Base-by-base conservation (phyloP, 2,888 invertebrate genomes). In the Tricholauxania praeusta region DNA sequence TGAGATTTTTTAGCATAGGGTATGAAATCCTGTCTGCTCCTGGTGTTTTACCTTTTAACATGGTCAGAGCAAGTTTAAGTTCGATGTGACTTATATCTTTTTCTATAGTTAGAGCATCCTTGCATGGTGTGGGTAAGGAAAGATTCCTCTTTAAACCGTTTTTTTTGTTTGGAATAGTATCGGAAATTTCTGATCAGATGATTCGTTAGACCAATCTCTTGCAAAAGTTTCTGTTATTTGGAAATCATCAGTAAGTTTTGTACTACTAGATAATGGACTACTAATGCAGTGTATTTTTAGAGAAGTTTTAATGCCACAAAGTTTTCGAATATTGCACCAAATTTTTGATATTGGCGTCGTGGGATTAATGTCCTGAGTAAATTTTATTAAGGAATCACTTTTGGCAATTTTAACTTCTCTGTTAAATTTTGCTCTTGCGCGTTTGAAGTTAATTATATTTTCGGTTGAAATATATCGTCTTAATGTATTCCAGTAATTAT, bases 21-120 rank as follows among this genome's bases (percentile, higher is more conserved):
- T 75, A 73, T 1, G 60, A 70, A 59, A 73, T 74, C 19, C 71
- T 57, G 60, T 71, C 75, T 51, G 52, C 39, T 1, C 71, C 74
- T n/a, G 72, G 74, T 12, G 68, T 74, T 32, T 39, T 8, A 12
- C 28, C 39, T 28, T 39, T 60, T 1, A 60, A 39, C 22, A 32
- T 60, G 12, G 14, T 28, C 7, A 60, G 39, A 3, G 60, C 60
- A 19, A 60, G 28, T 60, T 8, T 39, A 12, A 60, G 32, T 28
- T 60, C 60, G 3, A 60, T 28, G 6, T 28, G 28, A 15, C 8
- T 60, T 12, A 60, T 32, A 15, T 60, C 22, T 32, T 28, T 10
- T 32, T 60, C 60, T 32, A 60, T 39, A 28, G 15, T 12, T 15
- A 22, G 6, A 39, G 60, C 39, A 32, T 60, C 8, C 2, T 28